Base-by-base conservation (phyloP, 92 coral and sea anemone genomes). In the Siderastrea siderea region DNA sequence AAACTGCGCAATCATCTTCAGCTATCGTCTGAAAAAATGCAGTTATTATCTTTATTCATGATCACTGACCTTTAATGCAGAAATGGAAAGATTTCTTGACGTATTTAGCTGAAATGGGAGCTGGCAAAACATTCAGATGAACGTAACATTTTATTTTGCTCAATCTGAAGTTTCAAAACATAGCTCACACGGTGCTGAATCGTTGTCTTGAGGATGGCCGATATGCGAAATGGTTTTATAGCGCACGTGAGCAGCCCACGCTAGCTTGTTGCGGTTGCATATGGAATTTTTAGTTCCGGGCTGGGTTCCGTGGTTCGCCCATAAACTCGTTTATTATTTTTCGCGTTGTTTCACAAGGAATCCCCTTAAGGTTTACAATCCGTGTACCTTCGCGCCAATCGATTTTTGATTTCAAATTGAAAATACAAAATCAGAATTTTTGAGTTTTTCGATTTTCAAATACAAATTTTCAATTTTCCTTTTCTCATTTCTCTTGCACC, bases 101-200 rank as follows among this genome's bases (percentile, higher is more conserved):
- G 81, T 45, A 58, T 44, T 19, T 12, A 48, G 58, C 15, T 15
- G 67, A 60, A 47, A 60, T 61, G 64, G 49, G 13, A 75, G 5
- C 60, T 53, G 26, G 9, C 50, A 52, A n/a, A 15, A 49, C 58
- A 72, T 15, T 6, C 26, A 15, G 9, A 48, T 44, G 7, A 50
- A 72, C 58, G 77, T 49, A 72, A 72, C 16, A 49, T 19, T 50
- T 17, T 2, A 14, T 13, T 49, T 16, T 48, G 3, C 13, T 13
- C 3, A 43, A 51, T n/a, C 57, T 14, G 13, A 7, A 7, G n/a
- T 50, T 68, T 46, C 16, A 45, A 51, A n/a, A 49, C 6, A 11
- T 43, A 7, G 15, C 77, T 72, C 60, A 72, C 7, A 47, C 77
- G 53, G 13, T 26, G 46, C 77, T 72, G 77, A 72, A 72, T 72